Conservation (phyloP, 2,888 invertebrate genomes). For the Cecidostiba fungosa region DNA sequence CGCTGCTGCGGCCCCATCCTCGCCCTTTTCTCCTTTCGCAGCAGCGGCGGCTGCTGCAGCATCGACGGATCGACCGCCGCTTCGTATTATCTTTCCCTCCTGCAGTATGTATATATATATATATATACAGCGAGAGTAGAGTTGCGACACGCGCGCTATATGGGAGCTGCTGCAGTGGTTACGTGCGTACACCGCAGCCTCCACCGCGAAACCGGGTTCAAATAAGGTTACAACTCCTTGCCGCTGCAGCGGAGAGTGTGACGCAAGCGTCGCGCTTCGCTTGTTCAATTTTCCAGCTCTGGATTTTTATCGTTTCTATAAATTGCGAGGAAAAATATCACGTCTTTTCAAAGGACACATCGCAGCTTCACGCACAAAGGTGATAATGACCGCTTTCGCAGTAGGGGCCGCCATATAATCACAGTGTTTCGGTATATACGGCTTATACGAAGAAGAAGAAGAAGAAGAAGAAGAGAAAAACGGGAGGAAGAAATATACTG, state of each 20-base stretch:
- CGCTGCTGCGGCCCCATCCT: slow-evolving; percentile 39
- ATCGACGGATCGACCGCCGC: slow-evolving; percentile 24
- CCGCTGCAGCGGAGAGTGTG: no score
- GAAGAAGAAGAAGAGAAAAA: no score
- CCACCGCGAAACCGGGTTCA: slow-evolving; percentile 40
- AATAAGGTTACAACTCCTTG: slow-evolving; percentile 44
- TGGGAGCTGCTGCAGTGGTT: slow-evolving; percentile 12
- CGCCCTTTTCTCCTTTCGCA: slow-evolving; percentile 57
- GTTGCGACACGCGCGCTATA: slow-evolving; percentile 51
- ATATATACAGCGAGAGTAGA: no score
- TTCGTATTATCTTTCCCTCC: slow-evolving; percentile 53
- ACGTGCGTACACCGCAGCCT: slow-evolving; percentile 21
- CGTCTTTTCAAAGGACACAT: no score
- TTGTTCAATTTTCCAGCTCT: neutral
- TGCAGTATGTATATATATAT: no score
- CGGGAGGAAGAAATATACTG: neutral
- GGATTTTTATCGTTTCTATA: no score
- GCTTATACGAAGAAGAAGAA: no score
- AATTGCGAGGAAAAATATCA: no score
- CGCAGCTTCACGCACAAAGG: neutral
- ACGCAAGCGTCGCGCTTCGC: neutral
- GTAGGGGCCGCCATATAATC: neutral
- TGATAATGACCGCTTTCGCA: neutral
- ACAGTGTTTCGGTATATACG: no score
- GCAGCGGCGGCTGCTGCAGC: no score